A percentile compares a stretch with the other conserved stretches of the same genome.
Evolutionary conservation across 1,140 invertebrate species (phyloP).

Genomic region (Drosophila suzukii): DNA sequence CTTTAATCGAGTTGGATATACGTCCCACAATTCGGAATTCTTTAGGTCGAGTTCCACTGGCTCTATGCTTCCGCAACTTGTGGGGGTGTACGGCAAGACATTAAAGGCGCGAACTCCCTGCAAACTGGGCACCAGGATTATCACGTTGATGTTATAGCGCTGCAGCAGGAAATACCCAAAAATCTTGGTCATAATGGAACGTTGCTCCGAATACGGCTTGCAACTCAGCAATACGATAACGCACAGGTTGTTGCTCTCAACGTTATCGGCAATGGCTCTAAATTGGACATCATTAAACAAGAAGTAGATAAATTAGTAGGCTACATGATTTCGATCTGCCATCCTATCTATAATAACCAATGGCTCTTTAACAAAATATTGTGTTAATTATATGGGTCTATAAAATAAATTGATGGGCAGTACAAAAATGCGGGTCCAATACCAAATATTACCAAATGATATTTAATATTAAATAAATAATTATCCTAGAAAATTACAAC

Average conservation of each 20-base stretch:
- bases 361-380: too few species aligned
- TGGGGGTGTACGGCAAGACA: conserved; percentile 37
- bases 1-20: conserved; percentile 48
- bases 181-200: conserved; percentile 30
- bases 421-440: too few species aligned
- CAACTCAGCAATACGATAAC: conserved; percentile 28
- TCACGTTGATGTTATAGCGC: conserved; percentile 49
- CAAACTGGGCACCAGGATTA: conserved; percentile 29
- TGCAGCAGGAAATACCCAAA: conserved; percentile 49
- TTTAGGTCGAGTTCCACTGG: conserved; percentile 14
- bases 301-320: too few species aligned
- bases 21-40: background rate
- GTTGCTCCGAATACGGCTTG: background rate
- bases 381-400: too few species aligned
- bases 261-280: background rate
- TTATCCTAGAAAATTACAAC: background rate
- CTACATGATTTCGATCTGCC: too few species aligned
- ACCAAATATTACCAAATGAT: too few species aligned
- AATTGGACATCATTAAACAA: background rate
- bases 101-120: conserved; percentile 6
- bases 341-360: too few species aligned
- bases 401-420: too few species aligned
- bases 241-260: conserved; percentile 8
- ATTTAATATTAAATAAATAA: too few species aligned
- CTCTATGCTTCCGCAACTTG: conserved; percentile 2